Base-by-base conservation (phyloP, 2,113 vertebrate genomes). In the Marcusenius ussheri region DNA sequence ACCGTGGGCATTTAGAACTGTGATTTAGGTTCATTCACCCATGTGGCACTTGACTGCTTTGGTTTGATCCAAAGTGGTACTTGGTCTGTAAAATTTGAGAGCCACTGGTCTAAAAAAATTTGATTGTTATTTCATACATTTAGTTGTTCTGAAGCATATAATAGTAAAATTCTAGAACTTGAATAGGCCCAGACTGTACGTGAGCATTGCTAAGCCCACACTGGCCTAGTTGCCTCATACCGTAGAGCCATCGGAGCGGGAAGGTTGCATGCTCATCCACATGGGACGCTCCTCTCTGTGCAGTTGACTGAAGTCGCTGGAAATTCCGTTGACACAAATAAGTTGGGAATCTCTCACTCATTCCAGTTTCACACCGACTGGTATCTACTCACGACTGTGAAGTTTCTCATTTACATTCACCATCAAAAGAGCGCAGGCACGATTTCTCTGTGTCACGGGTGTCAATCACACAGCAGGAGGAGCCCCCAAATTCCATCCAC, bases 251-350 rank as follows among this genome's bases (percentile, higher is more conserved):
- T 93, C 89, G 91, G 91, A 93, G 91, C 92, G 90, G 91, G 90
- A 92, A 90, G 91, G 45, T 91, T 94, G 94, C 94, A 95, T 94
- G 92, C 90, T 92, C 87, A 86, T 93, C 92, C 88, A 90, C 80
- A 31, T 47, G 91, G 93, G 92, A 92, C 91, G 88, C 93, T 95
- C 94, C 91, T 94, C 90, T 86, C 93, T 94, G 93, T 88, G 86
- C 35, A n/a, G 56, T 80, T 90, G 66, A 42, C 66, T 77, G 35
- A 56, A 58, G 50, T 84, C 49, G 2, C 17, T 89, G 51, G 24
- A 74, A 80, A 53, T 45, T 31, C 42, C 35, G 15, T 70, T 49
- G 46, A 47, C 51, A 35, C 56, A 88, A 70, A 6, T 27, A 21
- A 86, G 50, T 58, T 19, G 31, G 24, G 51, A 17, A 56, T 21